A percentile compares a stretch with the other conserved stretches of the same genome.
Conservation (phyloP, 2,113 vertebrate species). For the Ginglymostoma cirratum region DNA sequence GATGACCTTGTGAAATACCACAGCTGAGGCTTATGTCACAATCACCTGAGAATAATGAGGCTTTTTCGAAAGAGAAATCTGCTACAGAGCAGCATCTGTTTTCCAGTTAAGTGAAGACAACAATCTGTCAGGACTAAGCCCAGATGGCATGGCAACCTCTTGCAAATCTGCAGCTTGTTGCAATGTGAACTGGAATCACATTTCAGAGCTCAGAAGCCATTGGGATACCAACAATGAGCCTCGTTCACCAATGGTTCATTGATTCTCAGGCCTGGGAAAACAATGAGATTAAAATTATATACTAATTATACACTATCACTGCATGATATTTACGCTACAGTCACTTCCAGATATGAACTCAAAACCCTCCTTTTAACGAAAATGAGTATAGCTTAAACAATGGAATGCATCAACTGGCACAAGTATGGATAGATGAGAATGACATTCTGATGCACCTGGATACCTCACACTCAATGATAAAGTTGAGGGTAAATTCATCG, state of each 20-base stretch:
- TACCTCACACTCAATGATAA: background rate
- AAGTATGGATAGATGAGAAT: background rate
- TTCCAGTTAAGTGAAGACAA: background rate
- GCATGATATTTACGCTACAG: too few relatives aligned
- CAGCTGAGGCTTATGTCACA: too few relatives aligned
- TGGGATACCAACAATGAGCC: background rate
- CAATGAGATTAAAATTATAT: background rate
- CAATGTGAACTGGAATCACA: constrained; percentile 18
- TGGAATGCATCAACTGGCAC: background rate
- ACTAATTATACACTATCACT: background rate
- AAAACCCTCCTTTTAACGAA: background rate
- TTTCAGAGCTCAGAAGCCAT: background rate
- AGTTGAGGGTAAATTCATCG: background rate
- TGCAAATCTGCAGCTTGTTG: background rate
- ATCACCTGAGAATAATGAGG: constrained; percentile 5
- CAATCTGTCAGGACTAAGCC: background rate
- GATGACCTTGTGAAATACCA: background rate
- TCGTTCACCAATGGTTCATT: background rate
- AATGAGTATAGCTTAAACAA: background rate
- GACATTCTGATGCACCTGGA: background rate
- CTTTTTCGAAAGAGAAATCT: background rate
- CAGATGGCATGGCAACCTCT: background rate
- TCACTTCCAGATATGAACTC: too few relatives aligned
- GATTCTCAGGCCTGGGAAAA: background rate
- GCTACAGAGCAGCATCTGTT: background rate